Evolutionary conservation across 2,888 invertebrate species (phyloP), one percentile per base, ranked within the genome.

Genomic region (Eilema sororculum): DNA sequence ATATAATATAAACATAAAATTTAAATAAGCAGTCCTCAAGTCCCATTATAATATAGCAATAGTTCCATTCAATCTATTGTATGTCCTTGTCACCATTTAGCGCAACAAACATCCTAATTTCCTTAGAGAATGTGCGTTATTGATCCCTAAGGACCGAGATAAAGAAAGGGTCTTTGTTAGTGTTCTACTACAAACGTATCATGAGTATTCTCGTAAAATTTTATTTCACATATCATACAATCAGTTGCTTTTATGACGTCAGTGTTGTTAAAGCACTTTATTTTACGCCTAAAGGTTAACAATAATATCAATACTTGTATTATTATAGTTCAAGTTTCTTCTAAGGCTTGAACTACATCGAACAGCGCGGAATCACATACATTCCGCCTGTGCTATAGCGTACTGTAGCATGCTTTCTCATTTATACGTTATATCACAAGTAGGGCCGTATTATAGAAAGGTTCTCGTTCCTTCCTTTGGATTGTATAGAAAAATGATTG

Each of bases 101-200:
- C 68, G 65, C 37, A 41, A 68, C 24, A 68, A 75, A 65, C 41
- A 60, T 61, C 41, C 69, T 78, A 76, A 80, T 80, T 78, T 78
- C 72, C 72, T 75, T 64, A 62, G 71, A 72, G 71, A 62, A 74
- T 72, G 71, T 72, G 67, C 68, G 59, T 71, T 71, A 72, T 80
- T 72, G 67, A 60, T 69, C 79, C 57, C 69, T 16, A 20, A 56
- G 56, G 65, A 66, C 25, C 28, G n/a, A 59, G 61, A 79, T 73
- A 67, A 79, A 57, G 52, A 30, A 73, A 68, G 59, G 62, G 6
- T 62, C 28, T 67, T 70, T 73, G 62, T 70, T 69, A 66, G n/a
- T 67, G 59, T 30, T 62, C 64, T 13, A 30, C 60, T 56, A 64
- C 60, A 67, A 69, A 52, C 37, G 60, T 58, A 75, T 62, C 63